phyloP scores from a whole-genome alignment of 53 echinoderm and acorn worm species.

The Echinometra lucunter region DNA sequence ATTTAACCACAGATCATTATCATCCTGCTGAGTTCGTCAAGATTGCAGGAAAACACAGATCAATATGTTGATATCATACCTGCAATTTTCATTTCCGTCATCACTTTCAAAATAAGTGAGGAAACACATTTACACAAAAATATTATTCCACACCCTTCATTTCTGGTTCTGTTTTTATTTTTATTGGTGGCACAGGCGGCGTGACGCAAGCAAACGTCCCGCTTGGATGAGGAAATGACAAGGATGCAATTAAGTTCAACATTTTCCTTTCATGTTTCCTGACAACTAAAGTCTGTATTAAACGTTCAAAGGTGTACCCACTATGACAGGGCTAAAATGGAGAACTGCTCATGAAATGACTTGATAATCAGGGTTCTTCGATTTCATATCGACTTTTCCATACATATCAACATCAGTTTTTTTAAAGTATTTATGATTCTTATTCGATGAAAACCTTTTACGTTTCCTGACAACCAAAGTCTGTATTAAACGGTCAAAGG shows the following conservation, averaged over 20 bases:
- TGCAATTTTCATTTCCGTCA: slow-evolving; percentile 39
- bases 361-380: not conserved
- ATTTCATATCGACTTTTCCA: not conserved
- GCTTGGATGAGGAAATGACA: slow-evolving; percentile 10
- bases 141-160: slow-evolving; percentile 26
- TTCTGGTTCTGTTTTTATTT: not conserved
- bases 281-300: slow-evolving; percentile 1
- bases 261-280: slow-evolving; percentile 36
- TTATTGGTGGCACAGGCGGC: not conserved
- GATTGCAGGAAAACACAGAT: not conserved
- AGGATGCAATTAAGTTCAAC: slow-evolving; percentile 41
- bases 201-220: slow-evolving; percentile 18
- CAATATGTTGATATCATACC: slow-evolving; percentile 9
- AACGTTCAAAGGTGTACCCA: not conserved
- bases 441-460: too few relatives aligned
- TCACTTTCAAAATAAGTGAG: not conserved
- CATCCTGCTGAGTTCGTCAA: not conserved
- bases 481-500: not conserved
- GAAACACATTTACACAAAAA: not conserved
- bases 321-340: not conserved
- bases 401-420: not conserved
- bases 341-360: not conserved
- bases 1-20: not conserved
- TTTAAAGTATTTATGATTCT: too few relatives aligned
- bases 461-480: not conserved